These are phyloP conservation scores for Brachypterus glaber DNA, from an alignment of 2,888 invertebrate species.

Conservation along the genomic window DNA sequence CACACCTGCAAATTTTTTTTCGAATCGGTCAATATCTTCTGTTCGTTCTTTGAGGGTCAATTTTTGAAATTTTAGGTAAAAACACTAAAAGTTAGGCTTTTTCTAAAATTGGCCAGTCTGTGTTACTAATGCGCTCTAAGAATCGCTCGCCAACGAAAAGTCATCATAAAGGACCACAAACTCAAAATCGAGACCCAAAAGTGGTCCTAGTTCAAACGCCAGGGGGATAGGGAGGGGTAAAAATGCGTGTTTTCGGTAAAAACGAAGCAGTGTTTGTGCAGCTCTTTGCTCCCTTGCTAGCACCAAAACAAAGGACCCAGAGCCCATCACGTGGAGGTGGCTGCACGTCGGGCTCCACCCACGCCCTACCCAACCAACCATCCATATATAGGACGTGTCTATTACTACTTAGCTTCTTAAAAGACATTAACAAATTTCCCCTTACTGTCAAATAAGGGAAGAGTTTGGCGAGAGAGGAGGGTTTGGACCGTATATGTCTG, in stretches of 20 bases:
- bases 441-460: too few species aligned
- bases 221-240: background rate
- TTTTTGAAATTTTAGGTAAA: too few species aligned
- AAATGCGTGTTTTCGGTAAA: background rate
- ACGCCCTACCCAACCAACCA: conserved; percentile 1
- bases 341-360: background rate
- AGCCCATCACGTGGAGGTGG: background rate
- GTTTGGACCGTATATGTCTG: background rate
- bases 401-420: background rate
- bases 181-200: too few species aligned
- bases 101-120: too few species aligned
- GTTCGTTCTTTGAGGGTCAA: too few species aligned
- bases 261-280: background rate
- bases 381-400: background rate
- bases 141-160: too few species aligned
- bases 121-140: too few species aligned
- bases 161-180: too few species aligned
- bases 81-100: background rate
- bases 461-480: background rate
- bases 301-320: background rate
- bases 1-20: too few species aligned
- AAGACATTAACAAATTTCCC: too few species aligned
- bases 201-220: background rate
- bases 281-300: background rate
- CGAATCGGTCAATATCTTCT: too few species aligned